phyloP scores from a whole-genome alignment of 2,797 vertebrate species.

The Aphelocoma californica region DNA sequence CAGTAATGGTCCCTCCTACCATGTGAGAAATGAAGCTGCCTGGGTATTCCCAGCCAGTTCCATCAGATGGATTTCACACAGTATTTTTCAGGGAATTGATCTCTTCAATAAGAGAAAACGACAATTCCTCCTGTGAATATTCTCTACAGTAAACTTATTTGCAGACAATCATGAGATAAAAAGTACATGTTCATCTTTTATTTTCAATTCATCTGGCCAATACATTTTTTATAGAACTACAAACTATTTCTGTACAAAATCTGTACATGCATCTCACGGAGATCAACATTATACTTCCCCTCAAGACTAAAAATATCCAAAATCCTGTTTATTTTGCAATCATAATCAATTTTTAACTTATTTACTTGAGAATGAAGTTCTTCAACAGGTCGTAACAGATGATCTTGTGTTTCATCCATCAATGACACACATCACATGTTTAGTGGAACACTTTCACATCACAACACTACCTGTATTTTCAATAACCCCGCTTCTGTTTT shows the following conservation, averaged over 20 bases:
- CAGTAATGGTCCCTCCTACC: neutral
- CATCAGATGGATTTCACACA: neutral
- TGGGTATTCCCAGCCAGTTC: neutral
- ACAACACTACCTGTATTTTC: neutral
- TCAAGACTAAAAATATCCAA: neutral
- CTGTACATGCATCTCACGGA: neutral
- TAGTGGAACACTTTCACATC: neutral
- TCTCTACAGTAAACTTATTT: neutral
- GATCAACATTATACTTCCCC: neutral
- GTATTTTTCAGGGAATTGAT: neutral
- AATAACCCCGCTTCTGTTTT: constrained; percentile 72
- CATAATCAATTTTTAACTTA: neutral
- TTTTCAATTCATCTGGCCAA: neutral
- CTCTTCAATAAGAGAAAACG: neutral
- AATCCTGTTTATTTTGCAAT: neutral
- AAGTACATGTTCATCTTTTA: neutral
- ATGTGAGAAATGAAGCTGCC: neutral
- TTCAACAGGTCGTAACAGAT: neutral
- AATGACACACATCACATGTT: neutral
- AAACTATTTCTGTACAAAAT: neutral
- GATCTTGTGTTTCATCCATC: neutral
- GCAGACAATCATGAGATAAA: neutral
- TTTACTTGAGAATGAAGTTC: neutral
- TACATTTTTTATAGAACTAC: neutral
- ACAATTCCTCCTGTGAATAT: neutral